Conservation (phyloP, 2,888 invertebrate genomes). For the Campopleginae sp. region DNA sequence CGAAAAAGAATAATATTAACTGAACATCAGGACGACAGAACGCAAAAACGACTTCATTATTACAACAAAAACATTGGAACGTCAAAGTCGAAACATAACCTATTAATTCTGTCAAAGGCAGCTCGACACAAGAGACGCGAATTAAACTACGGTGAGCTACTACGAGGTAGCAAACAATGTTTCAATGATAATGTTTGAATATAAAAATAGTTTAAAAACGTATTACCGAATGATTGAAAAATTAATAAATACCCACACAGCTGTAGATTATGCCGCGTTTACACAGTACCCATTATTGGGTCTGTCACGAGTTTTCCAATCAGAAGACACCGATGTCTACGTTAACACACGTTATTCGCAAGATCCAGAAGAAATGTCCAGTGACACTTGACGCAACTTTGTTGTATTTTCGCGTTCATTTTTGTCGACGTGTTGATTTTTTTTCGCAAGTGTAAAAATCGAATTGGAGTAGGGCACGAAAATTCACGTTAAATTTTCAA, state of each 20-base stretch:
- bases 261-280: constrained; percentile 62
- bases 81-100: constrained; percentile 60
- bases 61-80: constrained; percentile 53
- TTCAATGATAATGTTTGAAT: not conserved
- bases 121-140: constrained; percentile 6
- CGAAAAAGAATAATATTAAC: not conserved
- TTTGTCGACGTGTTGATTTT: constrained; percentile 56
- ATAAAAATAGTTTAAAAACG: constrained; percentile 7
- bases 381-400: not conserved
- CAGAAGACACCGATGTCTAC: constrained; percentile 27
- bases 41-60: constrained; percentile 19
- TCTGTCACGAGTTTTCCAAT: constrained; percentile 52
- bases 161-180: not conserved
- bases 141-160: constrained; percentile 17
- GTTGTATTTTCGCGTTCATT: constrained; percentile 31
- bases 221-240: constrained; percentile 24
- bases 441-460: not conserved
- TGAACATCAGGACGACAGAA: not conserved
- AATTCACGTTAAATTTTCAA: not conserved
- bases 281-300: constrained; percentile 56
- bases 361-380: constrained; percentile 41
- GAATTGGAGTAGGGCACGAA: not conserved
- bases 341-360: constrained; percentile 33
- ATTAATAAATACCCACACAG: constrained; percentile 60
- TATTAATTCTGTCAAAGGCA: constrained; percentile 39